Conservation (phyloP, 2,888 invertebrate genomes). For the Anarsia innoxiella region DNA sequence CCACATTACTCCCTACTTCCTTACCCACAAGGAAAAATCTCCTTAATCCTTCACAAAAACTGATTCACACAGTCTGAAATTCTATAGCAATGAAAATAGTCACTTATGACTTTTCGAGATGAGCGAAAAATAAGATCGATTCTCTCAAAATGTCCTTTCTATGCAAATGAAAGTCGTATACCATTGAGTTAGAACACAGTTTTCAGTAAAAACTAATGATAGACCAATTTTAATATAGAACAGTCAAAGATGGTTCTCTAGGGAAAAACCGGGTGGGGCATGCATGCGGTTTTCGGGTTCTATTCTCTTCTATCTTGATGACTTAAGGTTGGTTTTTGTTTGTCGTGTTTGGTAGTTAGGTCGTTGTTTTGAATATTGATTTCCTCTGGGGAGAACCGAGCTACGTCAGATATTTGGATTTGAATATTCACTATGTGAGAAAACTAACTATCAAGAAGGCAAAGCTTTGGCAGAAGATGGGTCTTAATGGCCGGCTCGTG, state of each 20-base stretch:
- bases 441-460: too few species aligned
- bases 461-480: too few species aligned
- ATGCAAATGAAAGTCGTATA: slow-evolving; percentile 24
- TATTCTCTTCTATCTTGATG: slow-evolving; percentile 9
- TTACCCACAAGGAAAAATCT: slow-evolving; percentile 24
- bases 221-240: slow-evolving; percentile 67
- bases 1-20: slow-evolving; percentile 44
- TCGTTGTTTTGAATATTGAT: slow-evolving; percentile 56
- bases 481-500: too few species aligned
- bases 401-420: slow-evolving; percentile 41
- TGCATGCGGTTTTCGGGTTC: slow-evolving; percentile 31
- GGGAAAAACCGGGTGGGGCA: slow-evolving; percentile 52
- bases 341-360: slow-evolving; percentile 26
- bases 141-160: slow-evolving; percentile 47
- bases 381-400: slow-evolving; percentile 60
- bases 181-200: slow-evolving; percentile 15
- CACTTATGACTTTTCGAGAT: slow-evolving; percentile 32
- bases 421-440: too few species aligned
- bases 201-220: slow-evolving; percentile 39
- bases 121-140: slow-evolving; percentile 58
- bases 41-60: slow-evolving; percentile 2
- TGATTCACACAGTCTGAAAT: slow-evolving; percentile 25
- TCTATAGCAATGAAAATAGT: slow-evolving; percentile 19
- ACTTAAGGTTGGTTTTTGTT: slow-evolving; percentile 27
- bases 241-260: slow-evolving; percentile 71